Evolutionary conservation across 2,113 vertebrate genomes (phyloP), one percentile per base, ranked within the genome.

Genomic region (Seriola quinqueradiata): DNA sequence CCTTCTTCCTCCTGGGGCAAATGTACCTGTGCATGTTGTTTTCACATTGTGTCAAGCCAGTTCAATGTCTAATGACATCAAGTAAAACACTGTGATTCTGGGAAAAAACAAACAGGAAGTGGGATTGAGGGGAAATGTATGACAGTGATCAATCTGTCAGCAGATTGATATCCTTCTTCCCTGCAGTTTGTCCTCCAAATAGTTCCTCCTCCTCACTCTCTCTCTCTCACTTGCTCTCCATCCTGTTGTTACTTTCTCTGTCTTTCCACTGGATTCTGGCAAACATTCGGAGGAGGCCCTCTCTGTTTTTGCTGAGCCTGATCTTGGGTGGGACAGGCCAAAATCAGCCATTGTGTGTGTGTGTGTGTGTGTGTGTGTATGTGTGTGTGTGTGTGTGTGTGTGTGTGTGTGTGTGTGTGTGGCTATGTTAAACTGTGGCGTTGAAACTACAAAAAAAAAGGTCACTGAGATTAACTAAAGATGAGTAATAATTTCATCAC

Each of bases 321-420:
- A 28, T 50, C 42, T 46, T 50, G 76, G 76, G 79, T 48, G 57
- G 74, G 32, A 77, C 55, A 12, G 50, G 25, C 48, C 38, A 68
- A 46, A 79, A 70, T 79, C 42, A 68, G 5, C 14, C 3, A 48
- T 57, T 73, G 46, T 77, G 84, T 60, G 61, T 76, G 54, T 63
- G 65, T 79, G 42, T 65, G 66, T 28, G 69, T 72, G 54, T 59
- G 44, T 61, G 59, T 55, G 61, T 73, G 46, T 77, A n/a, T n/a
- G n/a, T n/a, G 25, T 25, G 25, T 25, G 55, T 63, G 65, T 79
- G 42, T 65, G 66, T 28, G 69, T 72, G 38, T 59, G 44, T 61
- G 59, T 36, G 59, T 44, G 64, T 50, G 42, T 34, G 25, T 68
- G 66, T 52, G 25, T 69, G 46, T 36, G 25, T 79, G 50, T 10